phyloP scores from a whole-genome alignment of 2,888 invertebrate genomes.

The Dryadula phaetusa region DNA sequence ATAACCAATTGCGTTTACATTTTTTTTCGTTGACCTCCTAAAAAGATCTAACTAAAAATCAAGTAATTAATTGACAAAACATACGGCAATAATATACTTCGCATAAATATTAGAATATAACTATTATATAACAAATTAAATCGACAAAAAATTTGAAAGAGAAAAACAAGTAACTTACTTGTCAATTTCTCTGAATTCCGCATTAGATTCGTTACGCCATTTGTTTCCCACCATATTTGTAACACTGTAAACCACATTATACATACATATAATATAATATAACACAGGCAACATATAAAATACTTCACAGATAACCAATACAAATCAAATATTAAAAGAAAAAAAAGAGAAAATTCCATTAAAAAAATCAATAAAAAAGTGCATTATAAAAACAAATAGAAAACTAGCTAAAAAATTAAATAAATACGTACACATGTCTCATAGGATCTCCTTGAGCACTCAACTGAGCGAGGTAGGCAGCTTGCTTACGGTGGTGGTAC shows the following conservation, averaged over 20 bases:
- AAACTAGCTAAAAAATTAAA: conserved; percentile 9
- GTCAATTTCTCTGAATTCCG: conserved; percentile 60
- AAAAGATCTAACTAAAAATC: too few species aligned
- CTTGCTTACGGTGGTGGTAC: conserved; percentile 87
- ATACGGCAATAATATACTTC: neutral
- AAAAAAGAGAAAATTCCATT: conserved; percentile 29
- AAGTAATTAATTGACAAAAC: neutral
- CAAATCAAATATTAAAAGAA: neutral
- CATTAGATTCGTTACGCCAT: conserved; percentile 63
- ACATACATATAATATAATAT: neutral
- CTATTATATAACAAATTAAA: neutral
- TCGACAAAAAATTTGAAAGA: neutral
- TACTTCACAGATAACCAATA: neutral
- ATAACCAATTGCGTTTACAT: too few species aligned
- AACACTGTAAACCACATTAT: conserved; percentile 56
- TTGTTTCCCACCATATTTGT: conserved; percentile 67
- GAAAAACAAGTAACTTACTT: conserved; percentile 55
- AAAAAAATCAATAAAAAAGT: conserved; percentile 40
- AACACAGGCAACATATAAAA: neutral
- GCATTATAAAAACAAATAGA: conserved; percentile 20
- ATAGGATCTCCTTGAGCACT: conserved; percentile 66
- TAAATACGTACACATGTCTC: conserved; percentile 59
- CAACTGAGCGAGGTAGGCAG: conserved; percentile 74
- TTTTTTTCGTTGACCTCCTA: too few species aligned
- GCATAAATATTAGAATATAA: neutral